Conservation (phyloP, 2,888 invertebrate species). For the Dryobotodes eremita region DNA sequence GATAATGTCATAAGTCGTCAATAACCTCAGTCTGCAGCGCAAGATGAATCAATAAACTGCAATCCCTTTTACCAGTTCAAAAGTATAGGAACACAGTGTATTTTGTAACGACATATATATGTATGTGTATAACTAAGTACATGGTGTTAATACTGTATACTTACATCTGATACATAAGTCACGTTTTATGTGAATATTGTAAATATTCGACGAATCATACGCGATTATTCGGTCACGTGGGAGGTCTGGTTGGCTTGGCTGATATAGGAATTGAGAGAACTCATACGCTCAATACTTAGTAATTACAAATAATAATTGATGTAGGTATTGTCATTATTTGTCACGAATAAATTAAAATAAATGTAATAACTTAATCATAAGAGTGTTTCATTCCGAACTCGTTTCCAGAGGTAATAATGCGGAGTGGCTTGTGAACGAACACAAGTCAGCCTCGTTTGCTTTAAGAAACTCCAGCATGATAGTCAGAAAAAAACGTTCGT, state of each 20-base stretch:
- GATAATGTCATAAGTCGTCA: constrained; percentile 1
- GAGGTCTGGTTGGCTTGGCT: constrained; percentile 83
- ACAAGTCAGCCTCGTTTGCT: constrained; percentile 54
- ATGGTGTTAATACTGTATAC: constrained; percentile 59
- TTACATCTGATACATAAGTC: constrained; percentile 60
- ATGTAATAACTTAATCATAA: constrained; percentile 81
- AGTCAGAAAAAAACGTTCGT: constrained; percentile 65
- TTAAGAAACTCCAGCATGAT: constrained; percentile 59
- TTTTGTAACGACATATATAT: constrained; percentile 58
- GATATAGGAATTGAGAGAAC: constrained; percentile 89
- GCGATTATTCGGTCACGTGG: constrained; percentile 71
- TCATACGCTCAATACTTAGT: constrained; percentile 87
- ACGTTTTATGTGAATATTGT: constrained; percentile 73
- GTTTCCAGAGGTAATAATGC: constrained; percentile 39
- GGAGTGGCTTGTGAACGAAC: constrained; percentile 24
- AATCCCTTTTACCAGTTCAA: constrained; percentile 53
- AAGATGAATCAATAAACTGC: constrained; percentile 38
- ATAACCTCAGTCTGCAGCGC: constrained; percentile 54
- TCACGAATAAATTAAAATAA: constrained; percentile 85
- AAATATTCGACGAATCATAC: constrained; percentile 73
- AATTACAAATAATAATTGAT: constrained; percentile 79
- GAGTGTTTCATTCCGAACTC: constrained; percentile 68
- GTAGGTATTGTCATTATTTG: constrained; percentile 86
- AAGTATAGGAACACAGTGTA: constrained; percentile 65
- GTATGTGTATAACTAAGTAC: constrained; percentile 57